Base-by-base conservation (phyloP, 2,113 vertebrate genomes). In the Cochlearius cochlearius region DNA sequence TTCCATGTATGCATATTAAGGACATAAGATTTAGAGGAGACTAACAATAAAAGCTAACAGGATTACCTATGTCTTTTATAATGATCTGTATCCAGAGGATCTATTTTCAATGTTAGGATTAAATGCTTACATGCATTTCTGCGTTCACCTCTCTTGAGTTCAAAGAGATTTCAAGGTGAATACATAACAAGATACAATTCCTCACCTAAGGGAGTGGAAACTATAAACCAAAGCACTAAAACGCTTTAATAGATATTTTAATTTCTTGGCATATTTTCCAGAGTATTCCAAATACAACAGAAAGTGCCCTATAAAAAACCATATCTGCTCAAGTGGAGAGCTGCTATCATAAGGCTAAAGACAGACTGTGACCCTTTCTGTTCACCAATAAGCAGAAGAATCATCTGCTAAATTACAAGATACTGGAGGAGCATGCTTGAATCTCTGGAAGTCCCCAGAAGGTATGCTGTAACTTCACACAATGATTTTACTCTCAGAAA, bases 51-150 rank as follows among this genome's bases (percentile, higher is more conserved):
- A 81, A 89, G 47, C 64, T 83, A 94, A 88, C 27, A 80, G 41
- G 79, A 88, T 84, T 86, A 76, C 29, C 36, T 38, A 52, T 26
- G 32, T 62, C 72, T 69, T 86, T 60, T 69, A 29, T 32, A 76
- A 53, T 1, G 0, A 80, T 34, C 50, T 90, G 19, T 45, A 94
- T 66, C 11, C 38, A 91, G 20, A 71, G 15, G 18, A 77, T 47
- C 92, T 91, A 47, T 74, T 91, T 77, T 67, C 26, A 18, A 34
- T 56, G 23, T n/a, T 62, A 91, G 67, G 41, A 88, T 96, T 93
- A 94, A 92, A 71, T 18, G 41, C 34, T 89, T 94, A 89, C 17
- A 74, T 29, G 34, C 34, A 58, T 87, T 87, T 96, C n/a, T 84
- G 56, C 60, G 50, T 67, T 90, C 64, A 94, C 41, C 64, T 52